Conservation (phyloP, 2,113 vertebrate species). For the Colaptes auratus region DNA sequence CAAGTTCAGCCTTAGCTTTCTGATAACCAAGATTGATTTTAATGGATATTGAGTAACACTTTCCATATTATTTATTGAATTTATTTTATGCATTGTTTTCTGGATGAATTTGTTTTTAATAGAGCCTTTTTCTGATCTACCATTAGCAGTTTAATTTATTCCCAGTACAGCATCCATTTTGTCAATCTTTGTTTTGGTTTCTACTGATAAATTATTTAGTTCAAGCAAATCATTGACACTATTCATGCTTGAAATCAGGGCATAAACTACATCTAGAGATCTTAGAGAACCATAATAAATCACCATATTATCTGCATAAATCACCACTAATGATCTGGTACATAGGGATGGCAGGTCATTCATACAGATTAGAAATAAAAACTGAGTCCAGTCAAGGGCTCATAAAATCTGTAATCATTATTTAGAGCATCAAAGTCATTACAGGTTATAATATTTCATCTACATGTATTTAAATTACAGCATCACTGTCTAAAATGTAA, state of each 20-base stretch:
- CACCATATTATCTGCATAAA: constrained; percentile 28
- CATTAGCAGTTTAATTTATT: neutral
- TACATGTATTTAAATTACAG: neutral
- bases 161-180: neutral
- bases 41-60: neutral
- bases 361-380: constrained; percentile 46
- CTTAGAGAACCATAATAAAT: constrained; percentile 28
- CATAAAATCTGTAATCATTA: neutral
- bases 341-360: constrained; percentile 1
- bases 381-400: neutral
- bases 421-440: neutral
- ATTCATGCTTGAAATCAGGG: constrained; percentile 25
- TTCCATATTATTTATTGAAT: neutral
- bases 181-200: constrained; percentile 31
- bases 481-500: neutral
- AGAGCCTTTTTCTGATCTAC: neutral
- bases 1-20: neutral
- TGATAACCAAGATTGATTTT: neutral
- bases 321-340: constrained; percentile 29
- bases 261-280: neutral
- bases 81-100: neutral
- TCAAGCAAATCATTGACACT: constrained; percentile 7
- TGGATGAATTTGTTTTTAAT: neutral
- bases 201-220: constrained; percentile 26
- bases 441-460: neutral